Evolutionary conservation across 2,888 invertebrate species (phyloP).

Genomic region (Drosophila differens): DNA sequence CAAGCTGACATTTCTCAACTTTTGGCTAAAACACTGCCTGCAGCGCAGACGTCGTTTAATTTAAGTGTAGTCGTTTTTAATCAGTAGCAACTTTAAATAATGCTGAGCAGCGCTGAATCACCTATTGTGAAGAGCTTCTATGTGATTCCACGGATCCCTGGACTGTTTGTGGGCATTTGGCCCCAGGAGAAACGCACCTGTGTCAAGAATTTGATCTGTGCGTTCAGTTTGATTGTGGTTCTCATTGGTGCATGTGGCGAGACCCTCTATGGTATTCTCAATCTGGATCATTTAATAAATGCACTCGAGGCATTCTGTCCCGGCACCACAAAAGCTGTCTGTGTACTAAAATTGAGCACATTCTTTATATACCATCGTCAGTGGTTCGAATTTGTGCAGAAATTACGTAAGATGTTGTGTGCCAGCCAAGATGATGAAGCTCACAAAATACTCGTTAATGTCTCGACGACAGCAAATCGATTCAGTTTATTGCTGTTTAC

Average conservation of each 20-base stretch:
- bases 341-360: conserved; percentile 77
- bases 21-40: conserved; percentile 37
- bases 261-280: conserved; percentile 72
- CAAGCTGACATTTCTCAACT: conserved; percentile 5
- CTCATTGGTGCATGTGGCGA: conserved; percentile 77
- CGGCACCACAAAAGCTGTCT: conserved; percentile 79
- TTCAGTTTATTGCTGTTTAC: conserved; percentile 69
- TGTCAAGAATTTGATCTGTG: conserved; percentile 58
- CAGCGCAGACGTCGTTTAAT: conserved; percentile 24
- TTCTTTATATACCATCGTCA: conserved; percentile 72
- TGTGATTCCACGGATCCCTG: conserved; percentile 73
- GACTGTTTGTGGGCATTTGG: conserved; percentile 81
- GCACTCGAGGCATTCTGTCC: conserved; percentile 84
- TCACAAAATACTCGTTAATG: conserved; percentile 59
- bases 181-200: conserved; percentile 63
- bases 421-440: conserved; percentile 35
- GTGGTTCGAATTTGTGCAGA: conserved; percentile 64
- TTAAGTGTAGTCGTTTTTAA: conserved; percentile 3
- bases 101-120: conserved; percentile 32
- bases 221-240: conserved; percentile 69
- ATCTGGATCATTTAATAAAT: conserved; percentile 69
- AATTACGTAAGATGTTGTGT: conserved; percentile 66
- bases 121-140: conserved; percentile 74
- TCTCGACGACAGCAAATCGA: conserved; percentile 63
- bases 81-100: conserved; percentile 17